Evolutionary conservation across 2,888 invertebrate species (phyloP), one percentile per base, ranked within the genome.

Genomic region (Choristoneura rosaceana): DNA sequence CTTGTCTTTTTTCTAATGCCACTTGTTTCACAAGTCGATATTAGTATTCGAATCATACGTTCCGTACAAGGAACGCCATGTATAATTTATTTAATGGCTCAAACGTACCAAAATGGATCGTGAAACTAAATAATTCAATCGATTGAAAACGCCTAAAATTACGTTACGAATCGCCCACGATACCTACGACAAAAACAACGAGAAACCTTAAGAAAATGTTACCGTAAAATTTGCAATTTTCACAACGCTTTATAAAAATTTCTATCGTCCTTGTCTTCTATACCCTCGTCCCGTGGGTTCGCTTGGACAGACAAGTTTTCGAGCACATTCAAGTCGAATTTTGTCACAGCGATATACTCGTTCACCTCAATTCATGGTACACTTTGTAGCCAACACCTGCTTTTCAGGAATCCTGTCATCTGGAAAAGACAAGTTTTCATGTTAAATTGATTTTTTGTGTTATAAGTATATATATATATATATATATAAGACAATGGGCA

Each of bases 321-420:
- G 61, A 71, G 43, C 71, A 66, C 71, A 64, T 45, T 59, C n/a
- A 58, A 45, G 62, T 59, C 71, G 71, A 59, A 25, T 55, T 66
- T 62, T 62, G 45, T 71, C 61, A 52, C 25, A 25, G 47, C 63
- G 63, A 61, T 82, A 75, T 69, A 67, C 76, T 77, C 77, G 81
- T 87, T 90, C 89, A 91, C 85, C 84, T 85, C 81, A 88, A 83
- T 81, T 90, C 93, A 80, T 91, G 88, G 81, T 92, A 85, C 84
- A 92, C 90, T 88, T 84, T 90, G 83, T 92, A 91, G 73, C 92
- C 90, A 71, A 90, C 76, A 79, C 89, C 82, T 76, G 81, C 85
- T 87, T 87, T 92, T 92, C 92, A 91, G 85, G 90, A 90, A 78
- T 86, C 88, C 87, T 93, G 93, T 93, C 94, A 94, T 94, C 94